phyloP scores from a whole-genome alignment of 2,797 vertebrate genomes.

The Spatula clypeata region DNA sequence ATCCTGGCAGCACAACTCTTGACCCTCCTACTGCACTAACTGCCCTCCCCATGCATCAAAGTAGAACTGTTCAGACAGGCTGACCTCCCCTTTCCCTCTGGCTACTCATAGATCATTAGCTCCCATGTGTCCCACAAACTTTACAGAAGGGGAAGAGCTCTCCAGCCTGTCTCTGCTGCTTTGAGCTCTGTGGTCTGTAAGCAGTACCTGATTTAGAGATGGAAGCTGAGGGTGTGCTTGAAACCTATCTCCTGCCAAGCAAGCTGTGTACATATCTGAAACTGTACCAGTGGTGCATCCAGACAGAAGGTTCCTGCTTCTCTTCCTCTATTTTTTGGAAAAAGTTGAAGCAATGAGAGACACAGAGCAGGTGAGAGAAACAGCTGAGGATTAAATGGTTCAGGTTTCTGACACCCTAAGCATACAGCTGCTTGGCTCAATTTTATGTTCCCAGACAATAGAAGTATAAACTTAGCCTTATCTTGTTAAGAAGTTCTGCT shows the following conservation, averaged over 20 bases:
- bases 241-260: not conserved
- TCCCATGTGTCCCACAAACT: not conserved
- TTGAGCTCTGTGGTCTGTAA: not conserved
- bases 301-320: not conserved
- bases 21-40: not conserved
- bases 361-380: not conserved
- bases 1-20: not conserved
- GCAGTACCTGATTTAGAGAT: not conserved
- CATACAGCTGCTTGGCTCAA: not conserved
- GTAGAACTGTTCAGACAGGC: not conserved
- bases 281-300: not conserved
- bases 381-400: not conserved
- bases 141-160: not conserved
- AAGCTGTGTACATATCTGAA: rapidly evolving
- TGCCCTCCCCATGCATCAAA: not conserved
- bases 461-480: not conserved
- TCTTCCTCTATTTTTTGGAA: not conserved
- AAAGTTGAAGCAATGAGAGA: not conserved
- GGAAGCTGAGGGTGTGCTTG: not conserved
- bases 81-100: not conserved
- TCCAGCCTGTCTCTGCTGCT: not conserved
- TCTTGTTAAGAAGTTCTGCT: not conserved
- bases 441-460: not conserved
- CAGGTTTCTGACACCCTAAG: not conserved
- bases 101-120: not conserved